These are phyloP conservation scores for Parus major DNA, from an alignment of 2,113 vertebrate genomes.

Conservation along the genomic window DNA sequence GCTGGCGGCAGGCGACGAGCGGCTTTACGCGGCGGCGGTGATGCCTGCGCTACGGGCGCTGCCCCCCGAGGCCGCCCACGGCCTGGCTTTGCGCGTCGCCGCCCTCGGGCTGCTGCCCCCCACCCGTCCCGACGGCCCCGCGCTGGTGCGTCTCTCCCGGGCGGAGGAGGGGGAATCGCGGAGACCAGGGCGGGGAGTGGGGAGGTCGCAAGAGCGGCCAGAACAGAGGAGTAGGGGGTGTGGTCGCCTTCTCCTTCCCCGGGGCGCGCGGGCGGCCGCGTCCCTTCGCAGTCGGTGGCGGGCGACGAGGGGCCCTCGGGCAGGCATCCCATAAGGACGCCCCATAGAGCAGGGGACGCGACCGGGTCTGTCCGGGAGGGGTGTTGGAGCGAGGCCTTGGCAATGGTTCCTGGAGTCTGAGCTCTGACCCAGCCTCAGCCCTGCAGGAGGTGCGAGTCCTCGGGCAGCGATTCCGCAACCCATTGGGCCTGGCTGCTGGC, in stretches of 20 bases:
- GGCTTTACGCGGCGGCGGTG: not conserved
- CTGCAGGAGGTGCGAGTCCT: conserved; percentile 84
- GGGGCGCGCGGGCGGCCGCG: no score
- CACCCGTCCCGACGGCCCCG: not conserved
- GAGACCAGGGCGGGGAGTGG: not conserved
- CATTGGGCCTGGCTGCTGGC: conserved; percentile 90
- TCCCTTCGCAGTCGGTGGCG: rapidly evolving
- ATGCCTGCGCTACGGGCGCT: not conserved
- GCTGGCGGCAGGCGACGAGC: not conserved
- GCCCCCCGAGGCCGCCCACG: not conserved
- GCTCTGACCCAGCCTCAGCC: not conserved
- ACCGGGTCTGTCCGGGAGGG: not conserved
- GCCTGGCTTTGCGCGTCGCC: conserved; percentile 6
- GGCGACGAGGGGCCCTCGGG: no score
- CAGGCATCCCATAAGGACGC: rapidly evolving
- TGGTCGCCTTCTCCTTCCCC: no score
- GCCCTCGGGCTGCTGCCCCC: not conserved
- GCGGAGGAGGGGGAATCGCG: not conserved
- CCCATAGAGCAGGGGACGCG: not conserved
- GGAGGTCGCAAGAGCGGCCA: not conserved
- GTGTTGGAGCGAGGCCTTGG: no score
- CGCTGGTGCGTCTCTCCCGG: not conserved
- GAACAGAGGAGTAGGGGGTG: not conserved
- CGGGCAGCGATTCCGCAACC: conserved; percentile 88
- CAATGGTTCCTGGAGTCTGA: not conserved